Conservation (phyloP, 1,140 invertebrate genomes). For the Matsumurasca onukii region DNA sequence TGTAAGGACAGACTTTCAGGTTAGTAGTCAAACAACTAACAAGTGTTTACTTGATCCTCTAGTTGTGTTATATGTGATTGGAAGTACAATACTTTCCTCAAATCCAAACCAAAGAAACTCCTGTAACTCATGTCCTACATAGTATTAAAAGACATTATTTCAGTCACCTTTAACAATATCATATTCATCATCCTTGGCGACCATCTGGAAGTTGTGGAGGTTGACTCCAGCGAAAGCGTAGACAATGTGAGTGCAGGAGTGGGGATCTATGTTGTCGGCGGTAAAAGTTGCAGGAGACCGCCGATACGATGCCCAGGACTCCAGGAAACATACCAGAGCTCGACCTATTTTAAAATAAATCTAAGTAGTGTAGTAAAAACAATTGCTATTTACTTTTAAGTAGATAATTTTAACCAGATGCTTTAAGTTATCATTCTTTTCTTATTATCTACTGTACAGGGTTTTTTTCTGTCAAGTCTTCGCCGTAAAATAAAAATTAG, state of each 20-base stretch:
- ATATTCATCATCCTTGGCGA: conserved; percentile 56
- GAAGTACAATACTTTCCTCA: no score
- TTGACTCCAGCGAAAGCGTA: conserved; percentile 76
- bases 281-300: conserved; percentile 65
- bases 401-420: background rate
- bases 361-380: background rate
- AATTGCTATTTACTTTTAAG: background rate
- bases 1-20: no score
- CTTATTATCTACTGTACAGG: background rate
- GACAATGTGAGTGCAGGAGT: conserved; percentile 76
- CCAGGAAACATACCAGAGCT: conserved; percentile 61
- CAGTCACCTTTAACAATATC: conserved; percentile 56
- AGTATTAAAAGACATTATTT: conserved; percentile 18
- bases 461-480: background rate
- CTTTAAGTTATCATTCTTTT: background rate
- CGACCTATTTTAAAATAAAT: no score
- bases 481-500: no score
- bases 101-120: no score
- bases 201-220: conserved; percentile 58
- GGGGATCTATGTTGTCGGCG: conserved; percentile 64
- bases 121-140: no score
- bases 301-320: conserved; percentile 64
- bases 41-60: no score
- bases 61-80: no score
- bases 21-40: no score